Base-by-base conservation (phyloP, 2,888 invertebrate genomes). In the Ochropacha duplaris region DNA sequence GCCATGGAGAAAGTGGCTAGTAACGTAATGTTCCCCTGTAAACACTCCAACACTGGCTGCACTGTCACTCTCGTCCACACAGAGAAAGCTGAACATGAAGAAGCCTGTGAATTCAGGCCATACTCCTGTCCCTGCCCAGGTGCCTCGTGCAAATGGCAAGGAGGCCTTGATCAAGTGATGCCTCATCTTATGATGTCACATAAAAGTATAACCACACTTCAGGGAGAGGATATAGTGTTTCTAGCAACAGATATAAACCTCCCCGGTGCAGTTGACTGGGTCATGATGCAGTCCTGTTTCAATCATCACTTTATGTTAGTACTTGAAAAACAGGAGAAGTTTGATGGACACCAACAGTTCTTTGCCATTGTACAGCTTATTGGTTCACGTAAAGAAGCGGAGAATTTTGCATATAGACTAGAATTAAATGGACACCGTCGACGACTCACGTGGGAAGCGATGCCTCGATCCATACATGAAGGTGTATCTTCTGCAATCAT, bases 281-380 rank as follows among this genome's bases (percentile, higher is more conserved):
- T 98, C 4, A 99, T 99, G 99, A 99, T 99, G 99, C 99, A 99
- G 92, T 98, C 98, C 28, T 99, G 99, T 89, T 99, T 99, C 87
- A 98, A 98, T 58, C 99, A 99, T 84, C 98, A 99, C 88, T 99
- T 99, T 83, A 99, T 99, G 99, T 94, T 99, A 69, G 99, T 99
- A 36, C 94, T 99, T 55, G 99, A 99, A 86, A 99, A 99, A 85
- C 98, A 99, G 90, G 99, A 99, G 80, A 99, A 99, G 84, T 98
- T 96, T 86, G 99, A 99, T 92, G 99, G 98, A 0, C 97, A 98
- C 81, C 98, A 98, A 78, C 98, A 98, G 83, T 98, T 98, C 87
- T 98, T 98, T 93, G 99, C 99, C 22, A 99, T 99, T 79, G 99
- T 99, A 36, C 99, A 99, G 88, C 94, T 99, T 54, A 99, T 99